Base-by-base conservation (phyloP, 2,888 invertebrate species). In the Lottia gigantea region DNA sequence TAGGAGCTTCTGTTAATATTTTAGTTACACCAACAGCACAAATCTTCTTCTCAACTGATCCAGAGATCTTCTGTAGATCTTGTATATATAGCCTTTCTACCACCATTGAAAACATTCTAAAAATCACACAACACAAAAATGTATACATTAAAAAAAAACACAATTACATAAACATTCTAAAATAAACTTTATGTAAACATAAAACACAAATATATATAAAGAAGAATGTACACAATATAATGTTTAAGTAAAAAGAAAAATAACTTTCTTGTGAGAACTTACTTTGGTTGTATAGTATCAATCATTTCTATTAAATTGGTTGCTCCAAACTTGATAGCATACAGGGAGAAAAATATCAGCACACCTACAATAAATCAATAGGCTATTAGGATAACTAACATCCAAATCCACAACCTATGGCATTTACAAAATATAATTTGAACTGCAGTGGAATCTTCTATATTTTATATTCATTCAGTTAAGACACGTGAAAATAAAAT, bases 31-130 rank as follows among this genome's bases (percentile, higher is more conserved):
- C 98, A 49, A 96, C 94, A 0, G 95, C 95, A 68, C 96, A 94
- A 77, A 97, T 94, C 90, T 96, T 96, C 71, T 95, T 92, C 85
- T 98, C 97, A 46, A 93, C 90, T 65, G 91, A 90, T 1, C 95
- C 95, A 15, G 92, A 92, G 16, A 98, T 93, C 86, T 95, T 96
- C 89, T 95, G 95, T 82, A 96, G 90, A 84, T 98, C 97, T 0
- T 93, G 90, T 25, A 97, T 90, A 71, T 96, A 91, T 14, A 99
- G 92, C 72, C 96, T 94, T 84, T 98, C 96, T 77, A 96, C 88
- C 67, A 99, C 95, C 97, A 98, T 98, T 40, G 93, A 93, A 91
- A 98, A 98, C 94, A 99, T 95, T 82, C 95, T 94, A 81, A 4
- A 83, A 46, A 61, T 3, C 6, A 3, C 6, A 31, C 6, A 72